Evolutionary conservation across 2,888 invertebrate genomes (phyloP).

Genomic region (Clepsis dumicolana): DNA sequence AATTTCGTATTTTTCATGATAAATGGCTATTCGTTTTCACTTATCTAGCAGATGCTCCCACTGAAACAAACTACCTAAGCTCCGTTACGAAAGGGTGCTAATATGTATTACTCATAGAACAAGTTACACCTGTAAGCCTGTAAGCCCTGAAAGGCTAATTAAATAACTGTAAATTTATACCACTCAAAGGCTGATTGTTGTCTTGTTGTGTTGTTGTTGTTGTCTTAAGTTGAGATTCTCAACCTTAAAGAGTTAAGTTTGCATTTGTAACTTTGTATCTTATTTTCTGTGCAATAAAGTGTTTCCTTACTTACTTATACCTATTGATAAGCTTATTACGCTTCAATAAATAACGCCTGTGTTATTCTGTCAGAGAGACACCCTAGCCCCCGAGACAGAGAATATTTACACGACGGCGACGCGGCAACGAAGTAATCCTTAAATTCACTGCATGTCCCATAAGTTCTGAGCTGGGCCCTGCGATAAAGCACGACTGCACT

Average conservation of each 20-base stretch:
- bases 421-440: slow-evolving; percentile 3
- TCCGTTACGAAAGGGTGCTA: no score
- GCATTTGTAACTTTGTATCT: no score
- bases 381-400: background rate
- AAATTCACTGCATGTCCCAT: background rate
- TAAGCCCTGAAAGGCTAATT: no score
- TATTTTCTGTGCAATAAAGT: no score
- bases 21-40: background rate
- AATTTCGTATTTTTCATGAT: background rate
- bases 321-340: background rate
- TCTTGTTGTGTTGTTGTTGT: no score
- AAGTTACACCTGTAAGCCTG: background rate
- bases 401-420: background rate
- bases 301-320: no score
- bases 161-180: no score
- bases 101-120: no score
- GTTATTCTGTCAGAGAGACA: background rate
- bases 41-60: background rate
- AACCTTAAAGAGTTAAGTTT: no score
- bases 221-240: no score
- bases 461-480: slow-evolving; percentile 8
- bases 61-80: no score
- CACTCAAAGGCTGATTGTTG: no score
- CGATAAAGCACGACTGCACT: background rate
- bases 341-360: background rate